A percentile compares a stretch with the other conserved stretches of the same genome.
These are phyloP conservation scores for Gymnocephalus cernua DNA, from an alignment of 2,113 vertebrate genomes.

Conservation along the genomic window DNA sequence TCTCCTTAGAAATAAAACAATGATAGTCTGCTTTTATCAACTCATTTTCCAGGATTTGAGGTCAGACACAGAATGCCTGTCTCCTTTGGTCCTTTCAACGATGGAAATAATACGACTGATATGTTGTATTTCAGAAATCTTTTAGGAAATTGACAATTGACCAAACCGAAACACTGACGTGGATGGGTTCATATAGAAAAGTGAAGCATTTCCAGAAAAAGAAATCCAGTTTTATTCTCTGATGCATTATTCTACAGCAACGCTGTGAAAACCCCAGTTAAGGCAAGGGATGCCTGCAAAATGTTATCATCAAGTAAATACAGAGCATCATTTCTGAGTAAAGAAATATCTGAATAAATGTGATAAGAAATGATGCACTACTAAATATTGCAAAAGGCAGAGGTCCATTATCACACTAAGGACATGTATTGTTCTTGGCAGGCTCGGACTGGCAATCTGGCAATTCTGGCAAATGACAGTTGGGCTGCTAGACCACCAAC, in stretches of 20 bases:
- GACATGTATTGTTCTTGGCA: background rate
- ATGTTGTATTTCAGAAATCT: background rate
- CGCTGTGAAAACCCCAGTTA: too few species aligned
- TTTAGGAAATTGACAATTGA: background rate
- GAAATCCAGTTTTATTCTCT: background rate
- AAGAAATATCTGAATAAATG: background rate
- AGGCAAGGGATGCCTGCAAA: background rate
- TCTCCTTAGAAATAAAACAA: background rate
- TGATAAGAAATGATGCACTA: background rate
- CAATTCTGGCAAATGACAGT: too few species aligned
- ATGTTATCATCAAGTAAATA: background rate
- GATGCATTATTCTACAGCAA: background rate
- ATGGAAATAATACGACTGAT: background rate
- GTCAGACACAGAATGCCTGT: background rate
- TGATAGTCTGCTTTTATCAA: background rate
- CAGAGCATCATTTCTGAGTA: background rate
- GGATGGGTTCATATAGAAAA: background rate
- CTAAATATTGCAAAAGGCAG: background rate
- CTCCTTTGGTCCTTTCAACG: too few species aligned
- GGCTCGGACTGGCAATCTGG: too few species aligned
- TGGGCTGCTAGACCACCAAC: too few species aligned
- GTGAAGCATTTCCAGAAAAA: background rate
- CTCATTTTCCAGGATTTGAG: background rate
- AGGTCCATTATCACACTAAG: background rate
- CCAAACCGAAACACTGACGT: background rate